Conservation (phyloP, 2,113 vertebrate genomes). For the Microtus richardsoni region DNA sequence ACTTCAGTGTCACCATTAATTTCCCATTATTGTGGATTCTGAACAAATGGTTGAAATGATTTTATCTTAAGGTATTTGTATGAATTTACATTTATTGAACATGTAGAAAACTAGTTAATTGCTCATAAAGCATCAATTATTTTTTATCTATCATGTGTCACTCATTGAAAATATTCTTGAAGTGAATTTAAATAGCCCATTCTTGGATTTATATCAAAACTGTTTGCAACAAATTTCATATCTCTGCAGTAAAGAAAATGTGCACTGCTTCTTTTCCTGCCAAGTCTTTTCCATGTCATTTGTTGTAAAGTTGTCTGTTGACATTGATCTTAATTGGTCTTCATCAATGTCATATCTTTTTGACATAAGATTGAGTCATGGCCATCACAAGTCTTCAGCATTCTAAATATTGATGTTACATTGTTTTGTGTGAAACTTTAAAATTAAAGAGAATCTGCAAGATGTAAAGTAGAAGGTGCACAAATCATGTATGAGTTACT, state of each 20-base stretch:
- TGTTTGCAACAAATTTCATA: not conserved
- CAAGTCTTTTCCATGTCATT: slow-evolving; percentile 32
- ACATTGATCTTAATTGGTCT: slow-evolving; percentile 67
- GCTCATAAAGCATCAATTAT: not conserved
- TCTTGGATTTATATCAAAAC: slow-evolving; percentile 46
- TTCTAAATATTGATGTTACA: slow-evolving; percentile 54
- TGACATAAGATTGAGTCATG: slow-evolving; percentile 49
- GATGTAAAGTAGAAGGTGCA: slow-evolving; percentile 13
- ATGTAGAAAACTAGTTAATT: not conserved
- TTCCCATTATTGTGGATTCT: not conserved
- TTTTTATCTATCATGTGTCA: not conserved
- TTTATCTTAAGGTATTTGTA: not conserved
- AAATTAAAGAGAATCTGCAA: slow-evolving; percentile 65
- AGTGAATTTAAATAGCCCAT: not conserved
- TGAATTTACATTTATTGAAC: not conserved
- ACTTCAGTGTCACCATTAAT: not conserved
- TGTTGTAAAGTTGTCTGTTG: slow-evolving; percentile 58
- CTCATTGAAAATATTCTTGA: slow-evolving; percentile 11
- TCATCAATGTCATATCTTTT: slow-evolving; percentile 62
- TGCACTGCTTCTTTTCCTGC: slow-evolving; percentile 47
- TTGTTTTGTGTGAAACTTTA: slow-evolving; percentile 4
- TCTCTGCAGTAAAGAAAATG: slow-evolving; percentile 10
- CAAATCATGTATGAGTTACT: slow-evolving; percentile 10
- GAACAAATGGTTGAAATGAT: not conserved
- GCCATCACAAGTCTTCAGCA: slow-evolving; percentile 31